phyloP scores from a whole-genome alignment of 2,113 vertebrate genomes.

The cattle (Bos taurus) region DNA sequence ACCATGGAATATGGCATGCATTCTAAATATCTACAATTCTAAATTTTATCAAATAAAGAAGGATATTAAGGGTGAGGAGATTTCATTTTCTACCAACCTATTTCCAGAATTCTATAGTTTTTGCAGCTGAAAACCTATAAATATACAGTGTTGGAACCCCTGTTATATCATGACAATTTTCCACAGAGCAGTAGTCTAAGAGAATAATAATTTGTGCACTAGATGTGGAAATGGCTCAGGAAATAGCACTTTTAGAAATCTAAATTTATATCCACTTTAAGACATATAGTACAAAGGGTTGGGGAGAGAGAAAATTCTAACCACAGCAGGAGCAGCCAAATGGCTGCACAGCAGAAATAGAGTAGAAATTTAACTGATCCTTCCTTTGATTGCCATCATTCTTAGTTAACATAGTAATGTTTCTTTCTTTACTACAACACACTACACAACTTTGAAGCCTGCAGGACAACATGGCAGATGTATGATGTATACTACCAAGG shows the following conservation, averaged over 20 bases:
- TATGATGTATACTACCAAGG: not conserved
- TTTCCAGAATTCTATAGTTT: not conserved
- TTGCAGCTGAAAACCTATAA: slow-evolving; percentile 5
- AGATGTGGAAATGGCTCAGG: not conserved
- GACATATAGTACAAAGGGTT: not conserved
- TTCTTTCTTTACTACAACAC: not conserved
- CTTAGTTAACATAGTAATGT: not conserved
- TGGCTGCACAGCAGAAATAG: not conserved
- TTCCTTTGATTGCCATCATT: not conserved
- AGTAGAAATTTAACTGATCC: not conserved
- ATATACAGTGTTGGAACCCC: not conserved
- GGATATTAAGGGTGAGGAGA: not conserved
- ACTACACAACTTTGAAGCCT: not conserved
- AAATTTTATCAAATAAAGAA: not conserved
- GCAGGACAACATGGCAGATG: not conserved
- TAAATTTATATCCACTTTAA: not conserved
- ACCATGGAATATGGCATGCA: not conserved
- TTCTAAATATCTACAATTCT: not conserved
- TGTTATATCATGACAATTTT: not conserved
- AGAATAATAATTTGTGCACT: not conserved
- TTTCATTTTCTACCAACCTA: not conserved
- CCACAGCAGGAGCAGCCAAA: not conserved
- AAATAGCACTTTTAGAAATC: not conserved
- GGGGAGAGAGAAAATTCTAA: not conserved
- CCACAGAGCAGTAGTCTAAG: slow-evolving; percentile 5